phyloP scores from a whole-genome alignment of 2,797 vertebrate genomes.

The Enteromius viviparus region DNA sequence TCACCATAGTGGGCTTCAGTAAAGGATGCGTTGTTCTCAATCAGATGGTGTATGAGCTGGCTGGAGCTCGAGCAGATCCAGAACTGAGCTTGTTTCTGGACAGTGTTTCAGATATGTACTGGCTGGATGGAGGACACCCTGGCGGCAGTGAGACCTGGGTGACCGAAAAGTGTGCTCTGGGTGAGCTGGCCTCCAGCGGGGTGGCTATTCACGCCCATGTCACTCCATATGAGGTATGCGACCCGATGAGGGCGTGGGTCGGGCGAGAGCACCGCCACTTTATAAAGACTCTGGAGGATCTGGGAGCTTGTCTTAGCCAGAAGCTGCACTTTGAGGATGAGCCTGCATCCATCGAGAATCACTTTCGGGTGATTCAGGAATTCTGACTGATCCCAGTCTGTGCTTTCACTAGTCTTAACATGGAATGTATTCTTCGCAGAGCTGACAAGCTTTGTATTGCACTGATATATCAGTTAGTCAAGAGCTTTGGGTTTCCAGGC shows the following conservation, averaged over 20 bases:
- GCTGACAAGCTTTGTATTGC: slow-evolving; percentile 2
- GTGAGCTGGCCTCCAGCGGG: slow-evolving; percentile 83
- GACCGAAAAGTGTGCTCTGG: slow-evolving; percentile 83
- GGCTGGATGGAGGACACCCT: slow-evolving; percentile 96
- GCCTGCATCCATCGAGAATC: slow-evolving; percentile 89
- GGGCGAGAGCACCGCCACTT: slow-evolving; percentile 90
- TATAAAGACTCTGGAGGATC: slow-evolving; percentile 84
- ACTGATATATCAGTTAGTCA: slow-evolving; percentile 4
- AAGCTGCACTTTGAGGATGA: slow-evolving; percentile 91
- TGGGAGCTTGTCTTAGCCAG: slow-evolving; percentile 81
- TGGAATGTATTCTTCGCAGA: not conserved
- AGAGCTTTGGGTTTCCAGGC: not conserved
- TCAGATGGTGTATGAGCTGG: slow-evolving; percentile 92
- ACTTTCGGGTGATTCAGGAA: slow-evolving; percentile 91
- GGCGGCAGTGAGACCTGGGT: slow-evolving; percentile 97
- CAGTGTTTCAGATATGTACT: slow-evolving; percentile 87
- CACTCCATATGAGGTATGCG: slow-evolving; percentile 93
- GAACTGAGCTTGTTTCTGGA: slow-evolving; percentile 79
- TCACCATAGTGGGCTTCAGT: slow-evolving; percentile 94
- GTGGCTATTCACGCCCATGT: slow-evolving; percentile 89
- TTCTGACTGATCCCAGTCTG: slow-evolving; percentile 68
- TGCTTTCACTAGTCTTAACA: slow-evolving; percentile 38
- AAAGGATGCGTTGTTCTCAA: slow-evolving; percentile 99
- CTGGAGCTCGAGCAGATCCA: slow-evolving; percentile 83
- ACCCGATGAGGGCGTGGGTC: slow-evolving; percentile 96